phyloP scores from a whole-genome alignment of 2,888 invertebrate genomes.

The Tolmerus cingulatus region DNA sequence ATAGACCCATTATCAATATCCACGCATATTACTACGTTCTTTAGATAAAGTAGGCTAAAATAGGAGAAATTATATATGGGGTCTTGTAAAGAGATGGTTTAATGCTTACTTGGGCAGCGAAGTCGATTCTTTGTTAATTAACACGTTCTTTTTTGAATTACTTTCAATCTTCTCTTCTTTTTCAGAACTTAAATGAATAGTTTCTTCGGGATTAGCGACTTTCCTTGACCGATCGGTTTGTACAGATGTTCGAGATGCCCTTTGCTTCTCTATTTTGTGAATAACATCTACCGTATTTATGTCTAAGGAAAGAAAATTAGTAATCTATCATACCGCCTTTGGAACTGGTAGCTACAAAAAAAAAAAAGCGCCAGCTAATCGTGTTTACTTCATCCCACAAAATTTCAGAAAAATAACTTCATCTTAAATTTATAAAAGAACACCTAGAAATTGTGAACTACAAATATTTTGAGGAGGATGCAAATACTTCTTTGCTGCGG shows the following conservation, averaged over 20 bases:
- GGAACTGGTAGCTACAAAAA: too few species aligned
- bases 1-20: slow-evolving; percentile 52
- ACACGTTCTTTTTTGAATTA: neutral
- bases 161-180: slow-evolving; percentile 56
- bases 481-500: too few species aligned
- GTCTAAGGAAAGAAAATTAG: neutral
- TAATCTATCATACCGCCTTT: neutral
- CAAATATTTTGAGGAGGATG: too few species aligned
- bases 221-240: slow-evolving; percentile 52
- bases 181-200: slow-evolving; percentile 62
- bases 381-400: too few species aligned
- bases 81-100: neutral
- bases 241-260: slow-evolving; percentile 51
- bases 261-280: neutral
- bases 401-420: too few species aligned
- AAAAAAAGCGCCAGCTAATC: too few species aligned
- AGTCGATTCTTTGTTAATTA: neutral
- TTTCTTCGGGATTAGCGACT: slow-evolving; percentile 59
- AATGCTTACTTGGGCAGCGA: neutral
- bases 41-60: slow-evolving; percentile 47
- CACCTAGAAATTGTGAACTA: too few species aligned
- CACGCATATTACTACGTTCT: slow-evolving; percentile 50
- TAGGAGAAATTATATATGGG: neutral
- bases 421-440: too few species aligned
- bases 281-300: neutral